phyloP scores from a whole-genome alignment of 2,888 invertebrate species.

The Stegophylla sp. region DNA sequence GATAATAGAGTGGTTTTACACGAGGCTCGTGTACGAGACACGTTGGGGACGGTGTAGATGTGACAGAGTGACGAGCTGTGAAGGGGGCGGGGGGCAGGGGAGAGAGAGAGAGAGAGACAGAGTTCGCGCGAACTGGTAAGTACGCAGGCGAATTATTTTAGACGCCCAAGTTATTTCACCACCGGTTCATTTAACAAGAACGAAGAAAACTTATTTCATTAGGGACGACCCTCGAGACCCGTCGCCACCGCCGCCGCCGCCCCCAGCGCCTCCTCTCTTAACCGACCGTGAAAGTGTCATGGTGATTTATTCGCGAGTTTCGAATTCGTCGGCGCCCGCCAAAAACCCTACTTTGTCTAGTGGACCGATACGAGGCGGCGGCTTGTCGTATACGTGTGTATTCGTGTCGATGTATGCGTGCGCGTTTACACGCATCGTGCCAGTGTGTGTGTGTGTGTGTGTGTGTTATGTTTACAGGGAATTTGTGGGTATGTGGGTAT shows the following conservation, averaged over 20 bases:
- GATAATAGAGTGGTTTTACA: slow-evolving; percentile 34
- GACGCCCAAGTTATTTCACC: slow-evolving; percentile 29
- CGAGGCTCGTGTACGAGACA: too few relatives aligned
- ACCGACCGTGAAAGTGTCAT: slow-evolving; percentile 23
- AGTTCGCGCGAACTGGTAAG: background rate
- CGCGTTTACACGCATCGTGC: too few relatives aligned
- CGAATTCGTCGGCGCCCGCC: slow-evolving; percentile 31
- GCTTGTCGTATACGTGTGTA: background rate
- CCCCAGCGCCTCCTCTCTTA: background rate
- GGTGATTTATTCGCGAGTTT: slow-evolving; percentile 48
- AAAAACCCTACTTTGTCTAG: slow-evolving; percentile 15
- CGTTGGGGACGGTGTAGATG: too few relatives aligned
- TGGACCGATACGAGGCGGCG: background rate
- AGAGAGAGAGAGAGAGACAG: too few relatives aligned
- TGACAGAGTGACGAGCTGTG: background rate
- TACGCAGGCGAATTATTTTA: slow-evolving; percentile 28
- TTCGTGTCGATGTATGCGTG: too few relatives aligned
- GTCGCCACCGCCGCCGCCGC: too few relatives aligned
- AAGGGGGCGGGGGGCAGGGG: background rate
- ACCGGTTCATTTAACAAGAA: slow-evolving; percentile 47
- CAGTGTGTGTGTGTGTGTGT: too few relatives aligned
- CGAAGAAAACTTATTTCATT: slow-evolving; percentile 52
- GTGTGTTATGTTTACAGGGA: too few relatives aligned
- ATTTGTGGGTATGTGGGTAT: background rate
- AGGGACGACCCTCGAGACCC: background rate